A percentile compares a stretch with the other conserved stretches of the same genome.
phyloP scores from a whole-genome alignment of 2,113 vertebrate species.

The Stegostoma tigrinum region DNA sequence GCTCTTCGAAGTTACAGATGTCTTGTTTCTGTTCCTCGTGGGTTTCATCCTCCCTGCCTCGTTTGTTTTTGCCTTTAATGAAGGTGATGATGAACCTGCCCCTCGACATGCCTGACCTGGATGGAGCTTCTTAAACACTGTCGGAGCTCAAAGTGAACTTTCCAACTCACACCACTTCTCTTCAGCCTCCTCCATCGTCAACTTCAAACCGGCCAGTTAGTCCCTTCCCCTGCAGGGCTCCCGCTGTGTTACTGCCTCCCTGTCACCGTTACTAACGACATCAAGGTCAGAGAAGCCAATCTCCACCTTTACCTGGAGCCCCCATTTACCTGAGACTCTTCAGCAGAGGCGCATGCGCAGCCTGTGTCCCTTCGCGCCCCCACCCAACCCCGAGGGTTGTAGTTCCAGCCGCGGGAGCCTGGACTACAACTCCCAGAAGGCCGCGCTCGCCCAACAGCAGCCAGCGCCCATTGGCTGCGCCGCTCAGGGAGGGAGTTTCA shows the following conservation, averaged over 20 bases:
- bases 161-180: background rate
- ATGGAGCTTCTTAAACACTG: background rate
- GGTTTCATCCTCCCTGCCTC: background rate
- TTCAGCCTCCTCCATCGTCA: background rate
- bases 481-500: background rate
- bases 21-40: background rate
- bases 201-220: background rate
- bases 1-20: background rate
- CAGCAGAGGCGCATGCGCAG: background rate
- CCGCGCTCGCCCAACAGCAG: background rate
- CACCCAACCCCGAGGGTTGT: background rate
- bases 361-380: too few species aligned
- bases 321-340: background rate
- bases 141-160: background rate
- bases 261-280: background rate
- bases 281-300: background rate
- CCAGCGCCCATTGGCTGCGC: background rate
- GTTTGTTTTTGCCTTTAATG: background rate
- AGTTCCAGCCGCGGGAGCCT: background rate
- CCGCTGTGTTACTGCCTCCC: background rate
- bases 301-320: background rate
- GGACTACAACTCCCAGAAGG: background rate
- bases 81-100: slow-evolving; percentile 27
- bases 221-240: background rate
- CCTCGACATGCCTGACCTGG: background rate